Evolutionary conservation across 2,797 vertebrate species (phyloP).

Genomic region (Dermochelys coriacea): DNA sequence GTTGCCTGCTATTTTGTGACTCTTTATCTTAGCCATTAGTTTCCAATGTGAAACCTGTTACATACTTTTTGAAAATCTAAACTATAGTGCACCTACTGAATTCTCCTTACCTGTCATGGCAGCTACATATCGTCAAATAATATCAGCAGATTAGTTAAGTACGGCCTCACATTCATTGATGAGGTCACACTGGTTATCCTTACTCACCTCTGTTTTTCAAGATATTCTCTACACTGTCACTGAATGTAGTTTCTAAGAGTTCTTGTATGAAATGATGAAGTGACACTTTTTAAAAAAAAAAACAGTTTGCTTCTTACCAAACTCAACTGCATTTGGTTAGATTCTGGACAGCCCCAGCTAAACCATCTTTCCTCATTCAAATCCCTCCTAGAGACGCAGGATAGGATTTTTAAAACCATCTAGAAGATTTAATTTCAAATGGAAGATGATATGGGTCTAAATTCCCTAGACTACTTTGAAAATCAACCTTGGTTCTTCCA

Average conservation of each 20-base stretch:
- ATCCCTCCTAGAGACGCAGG: background rate
- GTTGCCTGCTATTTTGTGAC: background rate
- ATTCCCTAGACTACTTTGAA: background rate
- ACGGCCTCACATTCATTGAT: background rate
- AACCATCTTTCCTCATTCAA: background rate
- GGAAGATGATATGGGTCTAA: fast-evolving
- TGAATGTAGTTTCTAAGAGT: background rate
- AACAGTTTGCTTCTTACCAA: background rate
- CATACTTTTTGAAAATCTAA: background rate
- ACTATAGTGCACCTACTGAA: background rate
- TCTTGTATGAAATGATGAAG: background rate
- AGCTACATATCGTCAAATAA: background rate
- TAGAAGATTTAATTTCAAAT: background rate
- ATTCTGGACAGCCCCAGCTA: background rate
- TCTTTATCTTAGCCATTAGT: background rate
- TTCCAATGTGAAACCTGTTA: background rate
- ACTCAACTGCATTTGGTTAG: background rate
- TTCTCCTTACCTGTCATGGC: background rate
- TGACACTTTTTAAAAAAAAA: background rate
- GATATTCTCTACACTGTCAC: background rate
- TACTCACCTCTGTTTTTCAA: background rate
- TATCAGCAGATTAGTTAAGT: background rate
- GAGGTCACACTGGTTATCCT: background rate
- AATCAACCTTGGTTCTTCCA: background rate
- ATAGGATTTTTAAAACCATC: background rate